phyloP scores from a whole-genome alignment of 2,113 vertebrate species.

The Mormoops blainvillei region DNA sequence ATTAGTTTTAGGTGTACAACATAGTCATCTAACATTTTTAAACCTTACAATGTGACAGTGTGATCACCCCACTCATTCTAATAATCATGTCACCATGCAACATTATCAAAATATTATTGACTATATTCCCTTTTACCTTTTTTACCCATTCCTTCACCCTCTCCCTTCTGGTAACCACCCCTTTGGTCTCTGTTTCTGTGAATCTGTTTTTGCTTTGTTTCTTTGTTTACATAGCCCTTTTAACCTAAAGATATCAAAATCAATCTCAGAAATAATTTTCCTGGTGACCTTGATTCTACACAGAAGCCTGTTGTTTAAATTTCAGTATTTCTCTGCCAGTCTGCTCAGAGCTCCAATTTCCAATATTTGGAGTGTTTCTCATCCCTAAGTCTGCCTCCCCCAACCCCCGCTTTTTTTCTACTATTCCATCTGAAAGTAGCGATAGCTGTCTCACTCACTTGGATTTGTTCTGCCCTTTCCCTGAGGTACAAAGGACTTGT shows the following conservation, averaged over 20 bases:
- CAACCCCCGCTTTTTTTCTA: not conserved
- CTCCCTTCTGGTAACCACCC: not conserved
- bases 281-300: not conserved
- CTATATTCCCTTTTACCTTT: too few relatives aligned
- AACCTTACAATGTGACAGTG: not conserved
- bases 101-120: not conserved
- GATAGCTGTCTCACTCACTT: slow-evolving; percentile 37
- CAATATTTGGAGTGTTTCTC: slow-evolving; percentile 6
- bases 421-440: slow-evolving; percentile 30
- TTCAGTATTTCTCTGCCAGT: not conserved
- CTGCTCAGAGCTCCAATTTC: slow-evolving; percentile 28
- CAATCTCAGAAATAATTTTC: slow-evolving; percentile 38
- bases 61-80: not conserved
- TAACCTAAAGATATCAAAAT: slow-evolving; percentile 27
- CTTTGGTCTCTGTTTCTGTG: not conserved
- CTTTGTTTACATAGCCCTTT: not conserved
- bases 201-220: not conserved
- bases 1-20: not conserved
- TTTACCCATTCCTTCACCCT: not conserved
- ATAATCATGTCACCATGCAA: not conserved
- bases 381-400: not conserved
- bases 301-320: not conserved
- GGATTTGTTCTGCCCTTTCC: slow-evolving; percentile 62
- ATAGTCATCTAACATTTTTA: not conserved
- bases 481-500: slow-evolving; percentile 58